Evolutionary conservation across 2,113 vertebrate species (phyloP).

Genomic region (Oreotrochilus melanogaster): DNA sequence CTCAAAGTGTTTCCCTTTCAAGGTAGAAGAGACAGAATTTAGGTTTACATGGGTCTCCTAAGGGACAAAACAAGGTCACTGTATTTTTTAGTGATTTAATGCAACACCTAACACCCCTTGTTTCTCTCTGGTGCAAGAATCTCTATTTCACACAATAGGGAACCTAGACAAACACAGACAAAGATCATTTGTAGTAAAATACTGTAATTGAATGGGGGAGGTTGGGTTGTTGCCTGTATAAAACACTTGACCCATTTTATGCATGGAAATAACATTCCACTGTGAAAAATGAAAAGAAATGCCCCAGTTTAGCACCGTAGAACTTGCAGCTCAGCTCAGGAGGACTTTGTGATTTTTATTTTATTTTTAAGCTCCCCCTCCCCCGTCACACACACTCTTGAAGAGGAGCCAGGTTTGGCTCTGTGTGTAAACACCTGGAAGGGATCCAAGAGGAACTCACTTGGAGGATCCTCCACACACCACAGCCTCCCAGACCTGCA

Average conservation of each 20-base stretch:
- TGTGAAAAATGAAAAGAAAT: constrained; percentile 69
- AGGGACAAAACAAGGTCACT: not conserved
- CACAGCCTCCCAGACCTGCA: constrained; percentile 70
- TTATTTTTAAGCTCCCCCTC: constrained; percentile 49
- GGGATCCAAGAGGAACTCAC: constrained; percentile 76
- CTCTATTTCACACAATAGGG: constrained; percentile 48
- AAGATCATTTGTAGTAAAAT: constrained; percentile 76
- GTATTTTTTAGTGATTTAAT: not conserved
- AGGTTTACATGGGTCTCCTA: not conserved
- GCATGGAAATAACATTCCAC: constrained; percentile 78
- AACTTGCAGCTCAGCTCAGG: constrained; percentile 45
- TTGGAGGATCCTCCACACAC: constrained; percentile 69
- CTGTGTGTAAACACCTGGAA: constrained; percentile 83
- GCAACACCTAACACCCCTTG: not conserved
- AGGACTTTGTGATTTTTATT: constrained; percentile 70
- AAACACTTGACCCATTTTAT: constrained; percentile 82
- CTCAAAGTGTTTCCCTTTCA: constrained; percentile 29
- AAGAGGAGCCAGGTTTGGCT: constrained; percentile 80
- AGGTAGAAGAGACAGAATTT: not conserved
- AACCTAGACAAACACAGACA: constrained; percentile 44
- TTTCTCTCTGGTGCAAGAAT: constrained; percentile 21
- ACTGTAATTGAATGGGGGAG: constrained; percentile 75
- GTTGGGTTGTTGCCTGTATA: constrained; percentile 75
- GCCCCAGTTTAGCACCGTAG: constrained; percentile 59
- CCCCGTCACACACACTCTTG: not conserved